Base-by-base conservation (phyloP, 2,888 invertebrate species). In the Dorcus parallelipipedus region DNA sequence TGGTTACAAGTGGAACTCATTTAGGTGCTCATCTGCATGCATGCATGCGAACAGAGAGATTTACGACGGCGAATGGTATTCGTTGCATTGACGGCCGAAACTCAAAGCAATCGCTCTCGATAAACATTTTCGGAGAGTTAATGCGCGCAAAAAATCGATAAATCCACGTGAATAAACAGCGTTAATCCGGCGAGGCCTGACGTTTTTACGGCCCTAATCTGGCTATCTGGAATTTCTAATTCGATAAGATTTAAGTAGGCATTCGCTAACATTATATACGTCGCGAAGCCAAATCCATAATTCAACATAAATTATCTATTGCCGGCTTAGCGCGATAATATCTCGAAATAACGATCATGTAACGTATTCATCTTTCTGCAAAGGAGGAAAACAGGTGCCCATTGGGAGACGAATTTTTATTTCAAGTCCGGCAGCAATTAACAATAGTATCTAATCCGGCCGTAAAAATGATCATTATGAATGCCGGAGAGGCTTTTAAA, bases 161-260 rank as follows among this genome's bases (percentile, higher is more conserved):
- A 33, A 33, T 33, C 26, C 26, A 33, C 26, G 26, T 33, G 26
- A 33, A 33, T 6, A 33, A 33, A 59, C 49, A 47, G 56, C 49
- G 54, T 54, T 55, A 33, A 52, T 54, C 54, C 55, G 52, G 26
- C 52, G 49, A 48, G 56, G 52, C 52, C 56, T 59, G 59, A 56
- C 59, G 56, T 55, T 52, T 59, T 59, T 59, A 59, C 56, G 53
- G 56, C 56, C 56, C 52, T 59, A 59, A 59, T 59, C 59, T 55
- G 55, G 59, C 59, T 59, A 59, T 59, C 59, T 59, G 59, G 55
- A 59, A 56, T 59, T 59, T 56, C 56, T 59, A 54, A 55, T 42
- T 52, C 55, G 59, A 59, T 59, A 59, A 59, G 59, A 59, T 59
- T 59, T 59, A 59, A 59, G 59, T 59, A 59, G 59, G 56, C 52